Percentiles rank a stretch among this genome's conserved stretches.
These are phyloP conservation scores for Erpornis zantholeuca DNA, from an alignment of 2,113 vertebrate species.

Conservation along the genomic window DNA sequence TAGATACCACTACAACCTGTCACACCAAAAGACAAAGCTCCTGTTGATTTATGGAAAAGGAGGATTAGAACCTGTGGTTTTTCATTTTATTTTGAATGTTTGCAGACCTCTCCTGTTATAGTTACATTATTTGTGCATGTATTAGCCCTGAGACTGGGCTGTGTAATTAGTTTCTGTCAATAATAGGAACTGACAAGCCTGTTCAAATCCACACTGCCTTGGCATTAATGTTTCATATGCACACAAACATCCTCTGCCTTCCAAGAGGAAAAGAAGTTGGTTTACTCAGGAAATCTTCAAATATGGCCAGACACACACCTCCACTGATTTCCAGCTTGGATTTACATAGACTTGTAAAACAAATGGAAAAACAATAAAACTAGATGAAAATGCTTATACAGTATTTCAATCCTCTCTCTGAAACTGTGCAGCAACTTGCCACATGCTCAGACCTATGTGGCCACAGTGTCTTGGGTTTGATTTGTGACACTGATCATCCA, in stretches of 20 bases:
- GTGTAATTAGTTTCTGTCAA: constrained; percentile 25
- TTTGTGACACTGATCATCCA: not conserved
- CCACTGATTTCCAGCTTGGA: not conserved
- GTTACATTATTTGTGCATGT: not conserved
- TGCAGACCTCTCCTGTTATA: not conserved
- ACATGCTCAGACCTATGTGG: not conserved
- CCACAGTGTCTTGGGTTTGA: not conserved
- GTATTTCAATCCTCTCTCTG: not conserved
- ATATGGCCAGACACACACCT: not conserved
- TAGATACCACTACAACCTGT: rapidly evolving
- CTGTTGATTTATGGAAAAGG: not conserved
- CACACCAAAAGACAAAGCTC: not conserved
- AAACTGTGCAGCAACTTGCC: not conserved
- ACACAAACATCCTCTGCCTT: not conserved
- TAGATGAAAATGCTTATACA: not conserved
- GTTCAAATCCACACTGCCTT: not conserved
- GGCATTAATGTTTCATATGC: not conserved
- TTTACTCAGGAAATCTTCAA: not conserved
- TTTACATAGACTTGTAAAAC: not conserved
- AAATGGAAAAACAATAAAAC: not conserved
- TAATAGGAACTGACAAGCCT: not conserved
- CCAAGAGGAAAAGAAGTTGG: not conserved
- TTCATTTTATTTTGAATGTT: constrained; percentile 26
- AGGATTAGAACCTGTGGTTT: not conserved
- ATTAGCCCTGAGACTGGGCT: not conserved